These are phyloP conservation scores for Leptopilina syphax DNA, from an alignment of 2,888 invertebrate genomes.

Conservation along the genomic window DNA sequence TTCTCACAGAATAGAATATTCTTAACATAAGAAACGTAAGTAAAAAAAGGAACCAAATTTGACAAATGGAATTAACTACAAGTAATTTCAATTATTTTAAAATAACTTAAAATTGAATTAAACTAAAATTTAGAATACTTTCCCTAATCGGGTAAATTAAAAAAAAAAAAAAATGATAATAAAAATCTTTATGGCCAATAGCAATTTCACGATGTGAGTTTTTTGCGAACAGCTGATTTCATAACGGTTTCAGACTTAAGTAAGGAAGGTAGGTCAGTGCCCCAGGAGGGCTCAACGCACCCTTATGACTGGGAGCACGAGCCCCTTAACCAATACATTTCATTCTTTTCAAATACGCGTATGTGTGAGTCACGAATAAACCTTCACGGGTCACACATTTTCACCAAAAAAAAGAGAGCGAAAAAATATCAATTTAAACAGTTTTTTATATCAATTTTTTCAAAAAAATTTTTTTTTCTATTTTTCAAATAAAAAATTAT, in stretches of 20 bases:
- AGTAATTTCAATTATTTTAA: no score
- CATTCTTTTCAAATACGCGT: conserved; percentile 12
- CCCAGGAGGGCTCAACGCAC: conserved; percentile 62
- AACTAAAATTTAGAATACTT: neutral
- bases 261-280: conserved; percentile 74
- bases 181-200: conserved; percentile 23
- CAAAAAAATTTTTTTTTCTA: neutral
- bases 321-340: conserved; percentile 30
- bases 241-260: conserved; percentile 67
- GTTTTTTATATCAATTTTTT: conserved; percentile 6
- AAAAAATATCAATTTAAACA: conserved; percentile 17
- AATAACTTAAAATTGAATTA: no score
- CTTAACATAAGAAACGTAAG: no score
- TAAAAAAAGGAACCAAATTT: no score
- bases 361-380: neutral
- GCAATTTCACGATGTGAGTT: neutral
- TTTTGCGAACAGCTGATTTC: conserved; percentile 67
- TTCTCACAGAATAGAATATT: no score
- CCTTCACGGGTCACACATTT: neutral
- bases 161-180: neutral
- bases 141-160: neutral
- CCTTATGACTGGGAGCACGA: conserved; percentile 49
- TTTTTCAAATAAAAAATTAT: neutral
- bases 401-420: neutral
- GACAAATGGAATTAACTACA: no score